Percentiles rank a stretch among this genome's conserved stretches.
These are phyloP conservation scores for Telmatherina bonti DNA, from an alignment of 2,797 vertebrate genomes.

Conservation along the genomic window DNA sequence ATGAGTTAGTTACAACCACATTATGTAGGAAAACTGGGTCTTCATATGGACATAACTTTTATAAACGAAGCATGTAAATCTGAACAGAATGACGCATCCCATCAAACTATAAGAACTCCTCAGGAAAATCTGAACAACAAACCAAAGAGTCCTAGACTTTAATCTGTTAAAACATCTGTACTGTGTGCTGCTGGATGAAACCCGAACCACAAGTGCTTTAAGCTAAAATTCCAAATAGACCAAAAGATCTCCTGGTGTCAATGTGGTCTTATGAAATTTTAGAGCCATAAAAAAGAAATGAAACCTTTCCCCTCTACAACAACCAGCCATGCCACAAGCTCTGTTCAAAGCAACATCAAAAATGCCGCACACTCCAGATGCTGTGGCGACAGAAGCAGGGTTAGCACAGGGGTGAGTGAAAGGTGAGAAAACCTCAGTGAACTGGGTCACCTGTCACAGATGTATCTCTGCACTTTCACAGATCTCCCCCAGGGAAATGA, in stretches of 20 bases:
- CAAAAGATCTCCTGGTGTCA: too few species aligned
- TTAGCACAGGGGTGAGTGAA: constrained; percentile 49
- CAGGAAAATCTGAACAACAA: neutral
- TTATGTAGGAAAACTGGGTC: too few species aligned
- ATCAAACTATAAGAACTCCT: neutral
- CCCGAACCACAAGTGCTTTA: neutral
- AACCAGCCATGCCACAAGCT: constrained; percentile 1
- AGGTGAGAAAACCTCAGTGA: constrained; percentile 68
- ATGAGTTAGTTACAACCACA: neutral
- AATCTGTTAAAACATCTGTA: neutral
- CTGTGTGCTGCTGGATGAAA: neutral
- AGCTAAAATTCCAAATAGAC: neutral
- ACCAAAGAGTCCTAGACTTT: neutral
- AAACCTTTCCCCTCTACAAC: neutral
- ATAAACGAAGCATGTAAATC: too few species aligned
- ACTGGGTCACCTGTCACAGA: constrained; percentile 71
- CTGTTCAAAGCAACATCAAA: constrained; percentile 32
- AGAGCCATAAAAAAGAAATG: neutral
- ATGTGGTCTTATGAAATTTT: too few species aligned
- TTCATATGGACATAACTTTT: too few species aligned
- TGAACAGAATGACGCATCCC: neutral
- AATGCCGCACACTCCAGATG: constrained; percentile 26
- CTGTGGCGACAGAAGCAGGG: constrained; percentile 3
- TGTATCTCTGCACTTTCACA: constrained; percentile 49
- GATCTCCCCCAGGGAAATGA: constrained; percentile 59